phyloP scores from a whole-genome alignment of 64 coral and sea anemone genomes.

The Anthopleura sola region DNA sequence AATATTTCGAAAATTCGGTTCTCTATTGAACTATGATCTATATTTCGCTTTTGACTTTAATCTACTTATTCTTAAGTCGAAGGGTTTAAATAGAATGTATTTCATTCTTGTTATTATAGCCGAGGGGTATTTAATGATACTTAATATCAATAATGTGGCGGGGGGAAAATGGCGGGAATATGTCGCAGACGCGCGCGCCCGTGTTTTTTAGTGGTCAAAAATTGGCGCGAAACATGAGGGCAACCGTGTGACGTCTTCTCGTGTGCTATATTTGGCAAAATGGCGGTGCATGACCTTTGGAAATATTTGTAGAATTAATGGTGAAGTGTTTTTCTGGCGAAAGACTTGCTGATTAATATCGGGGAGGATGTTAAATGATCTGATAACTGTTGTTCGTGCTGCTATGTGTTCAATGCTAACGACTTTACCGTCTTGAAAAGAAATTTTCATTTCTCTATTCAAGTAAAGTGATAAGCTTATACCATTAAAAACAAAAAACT shows the following conservation, averaged over 20 bases:
- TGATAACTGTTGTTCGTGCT: neutral
- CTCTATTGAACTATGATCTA: neutral
- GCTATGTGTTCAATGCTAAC: neutral
- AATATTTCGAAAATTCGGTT: neutral
- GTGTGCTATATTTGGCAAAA: neutral
- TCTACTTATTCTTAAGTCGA: neutral
- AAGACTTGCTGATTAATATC: neutral
- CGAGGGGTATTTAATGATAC: neutral
- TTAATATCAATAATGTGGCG: neutral
- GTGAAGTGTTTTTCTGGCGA: neutral
- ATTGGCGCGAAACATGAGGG: neutral
- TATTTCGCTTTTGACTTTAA: neutral
- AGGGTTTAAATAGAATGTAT: neutral
- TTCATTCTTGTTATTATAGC: neutral
- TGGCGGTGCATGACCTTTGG: neutral
- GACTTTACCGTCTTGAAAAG: neutral
- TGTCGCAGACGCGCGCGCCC: neutral
- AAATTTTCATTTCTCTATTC: neutral
- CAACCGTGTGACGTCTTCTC: neutral
- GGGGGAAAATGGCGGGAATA: neutral
- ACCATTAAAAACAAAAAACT: too few species aligned
- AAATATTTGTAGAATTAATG: neutral
- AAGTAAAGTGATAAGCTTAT: too few species aligned
- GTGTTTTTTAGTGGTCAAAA: neutral
- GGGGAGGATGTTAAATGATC: neutral